A percentile compares a stretch with the other conserved stretches of the same genome.
These are phyloP conservation scores for Eira barbara DNA, from an alignment of 2,113 vertebrate genomes.

Conservation along the genomic window DNA sequence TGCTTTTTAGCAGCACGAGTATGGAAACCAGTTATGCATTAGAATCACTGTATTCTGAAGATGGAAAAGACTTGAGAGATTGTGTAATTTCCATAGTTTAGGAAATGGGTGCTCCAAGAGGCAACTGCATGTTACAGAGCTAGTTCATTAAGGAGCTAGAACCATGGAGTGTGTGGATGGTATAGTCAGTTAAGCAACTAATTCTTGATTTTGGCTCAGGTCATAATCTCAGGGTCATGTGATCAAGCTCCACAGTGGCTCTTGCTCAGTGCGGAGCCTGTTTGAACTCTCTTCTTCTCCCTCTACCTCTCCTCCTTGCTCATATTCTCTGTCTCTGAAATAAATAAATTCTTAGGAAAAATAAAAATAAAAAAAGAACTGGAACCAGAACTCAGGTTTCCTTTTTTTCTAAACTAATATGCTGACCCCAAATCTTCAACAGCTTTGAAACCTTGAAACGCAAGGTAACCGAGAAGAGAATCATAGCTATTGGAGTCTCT, in stretches of 20 bases:
- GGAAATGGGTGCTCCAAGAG: not conserved
- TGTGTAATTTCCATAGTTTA: not conserved
- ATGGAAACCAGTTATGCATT: not conserved
- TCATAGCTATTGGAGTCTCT: not conserved
- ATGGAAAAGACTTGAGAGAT: not conserved
- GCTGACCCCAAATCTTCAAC: not conserved
- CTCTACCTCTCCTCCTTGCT: not conserved
- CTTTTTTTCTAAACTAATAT: not conserved
- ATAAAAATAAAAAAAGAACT: not conserved
- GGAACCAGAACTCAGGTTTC: not conserved
- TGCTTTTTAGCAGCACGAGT: not conserved
- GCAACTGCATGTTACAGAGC: not conserved
- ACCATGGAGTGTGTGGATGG: not conserved
- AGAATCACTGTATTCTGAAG: not conserved
- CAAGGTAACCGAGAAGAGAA: not conserved
- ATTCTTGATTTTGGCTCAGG: not conserved
- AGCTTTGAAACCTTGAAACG: not conserved
- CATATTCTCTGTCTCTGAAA: not conserved
- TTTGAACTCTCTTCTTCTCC: not conserved
- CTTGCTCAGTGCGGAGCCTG: accelerated
- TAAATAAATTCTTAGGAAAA: not conserved
- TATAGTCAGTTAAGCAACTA: not conserved
- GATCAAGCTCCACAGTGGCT: not conserved
- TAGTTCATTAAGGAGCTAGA: not conserved
- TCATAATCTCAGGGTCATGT: not conserved